Base-by-base conservation (phyloP, 2,113 vertebrate genomes). In the Rhynchopsitta pachyrhyncha region DNA sequence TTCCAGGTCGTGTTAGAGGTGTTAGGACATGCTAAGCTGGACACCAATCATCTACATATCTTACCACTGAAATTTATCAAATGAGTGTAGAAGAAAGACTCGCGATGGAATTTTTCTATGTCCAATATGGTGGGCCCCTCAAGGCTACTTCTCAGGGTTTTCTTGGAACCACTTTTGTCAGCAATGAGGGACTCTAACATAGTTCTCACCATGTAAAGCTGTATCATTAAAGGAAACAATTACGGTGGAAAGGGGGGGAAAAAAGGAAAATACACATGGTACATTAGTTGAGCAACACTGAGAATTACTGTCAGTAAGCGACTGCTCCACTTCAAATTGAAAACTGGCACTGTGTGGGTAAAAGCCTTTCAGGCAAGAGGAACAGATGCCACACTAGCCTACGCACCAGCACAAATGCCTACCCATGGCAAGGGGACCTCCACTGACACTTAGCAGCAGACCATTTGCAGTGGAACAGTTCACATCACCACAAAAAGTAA, bases 31-130 rank as follows among this genome's bases (percentile, higher is more conserved):
- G 98, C 98, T 93, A 89, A 97, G 97, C 98, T 93, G 93, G 92
- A 95, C 84, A 91, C 97, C 92, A 95, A 96, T 97, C 97, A 97
- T 94, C 97, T 96, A 93, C 79, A 79, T 97, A 93, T 97, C 98
- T 98, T 99, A 99, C 99, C 99, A 97, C 99, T 99, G 98, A 99
- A 99, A 98, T 99, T 99, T 97, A 99, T 98, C 98, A 99, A 98
- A 97, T 99, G 98, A 84, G 98, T 99, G 98, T 99, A 99, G 98
- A 99, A 99, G 98, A 99, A 99, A 75, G 99, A 99, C 95, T 99
- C 98, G n/a, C 99, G 98, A 95, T 99, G 98, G 94, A 99, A 99
- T 96, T 98, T 99, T 98, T 99, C 99, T 95, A 99, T 99, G 97
- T 99, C 99, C 98, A 99, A 97, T 97, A 99, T 99, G 98, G 98